These are phyloP conservation scores for Caenorhabditis virilis DNA, from an alignment of 2,888 invertebrate genomes.

Conservation along the genomic window DNA sequence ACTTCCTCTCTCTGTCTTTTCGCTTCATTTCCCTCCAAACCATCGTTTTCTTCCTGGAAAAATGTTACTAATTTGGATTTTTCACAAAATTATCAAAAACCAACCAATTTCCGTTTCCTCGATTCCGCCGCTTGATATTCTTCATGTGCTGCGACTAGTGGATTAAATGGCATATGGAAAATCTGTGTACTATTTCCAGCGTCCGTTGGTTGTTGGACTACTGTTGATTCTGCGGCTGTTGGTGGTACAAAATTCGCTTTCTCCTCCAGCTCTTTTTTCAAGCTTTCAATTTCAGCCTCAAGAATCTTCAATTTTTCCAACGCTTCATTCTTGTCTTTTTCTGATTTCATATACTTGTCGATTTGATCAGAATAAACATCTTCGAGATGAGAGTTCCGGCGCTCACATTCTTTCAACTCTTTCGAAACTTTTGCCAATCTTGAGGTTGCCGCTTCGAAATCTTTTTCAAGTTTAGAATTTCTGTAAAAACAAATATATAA, in stretches of 20 bases:
- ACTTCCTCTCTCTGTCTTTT: constrained; percentile 13
- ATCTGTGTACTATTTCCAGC: constrained; percentile 42
- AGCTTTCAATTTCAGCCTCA: constrained; percentile 2
- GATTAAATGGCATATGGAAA: constrained; percentile 39
- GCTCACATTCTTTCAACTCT: constrained; percentile 16
- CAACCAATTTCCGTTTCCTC: constrained; percentile 24
- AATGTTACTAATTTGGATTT: neutral
- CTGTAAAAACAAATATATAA: constrained; percentile 2
- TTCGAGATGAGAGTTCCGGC: constrained; percentile 21
- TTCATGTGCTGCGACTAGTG: constrained; percentile 23
- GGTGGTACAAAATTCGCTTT: constrained; percentile 3
- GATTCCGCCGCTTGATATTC: constrained; percentile 28
- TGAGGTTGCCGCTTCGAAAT: constrained; percentile 34
- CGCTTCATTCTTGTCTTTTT: constrained; percentile 11
- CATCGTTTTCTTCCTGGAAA: constrained; percentile 1
- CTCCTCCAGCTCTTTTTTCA: constrained; percentile 9
- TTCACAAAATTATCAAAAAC: neutral
- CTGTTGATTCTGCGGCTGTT: constrained; percentile 1
- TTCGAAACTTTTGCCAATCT: constrained; percentile 20
- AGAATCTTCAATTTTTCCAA: neutral
- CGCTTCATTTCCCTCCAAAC: constrained; percentile 10
- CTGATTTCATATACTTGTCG: neutral
- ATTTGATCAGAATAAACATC: constrained; percentile 20
- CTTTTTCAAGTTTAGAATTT: constrained; percentile 30
- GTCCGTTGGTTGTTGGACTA: constrained; percentile 21